Percentiles rank a stretch among this genome's conserved stretches.
Evolutionary conservation across 2,113 vertebrate species (phyloP).

Genomic region (Actinemys pallida): DNA sequence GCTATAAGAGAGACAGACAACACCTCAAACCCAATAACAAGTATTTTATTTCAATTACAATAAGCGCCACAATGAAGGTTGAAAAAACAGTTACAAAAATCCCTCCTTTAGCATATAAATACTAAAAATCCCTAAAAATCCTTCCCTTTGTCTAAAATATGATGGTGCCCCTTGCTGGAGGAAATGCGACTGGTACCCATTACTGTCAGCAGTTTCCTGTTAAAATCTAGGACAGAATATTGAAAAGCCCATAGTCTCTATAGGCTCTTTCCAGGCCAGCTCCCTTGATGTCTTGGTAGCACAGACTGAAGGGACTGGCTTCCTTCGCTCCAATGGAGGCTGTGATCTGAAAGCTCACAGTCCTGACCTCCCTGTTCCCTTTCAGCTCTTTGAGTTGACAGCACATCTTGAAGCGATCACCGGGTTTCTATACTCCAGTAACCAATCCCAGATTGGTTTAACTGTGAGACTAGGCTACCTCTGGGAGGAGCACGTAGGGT

Average conservation of each 20-base stretch:
- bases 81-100: slow-evolving; percentile 74
- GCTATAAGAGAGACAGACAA: not conserved
- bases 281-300: not conserved
- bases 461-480: not conserved
- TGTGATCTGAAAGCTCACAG: accelerated
- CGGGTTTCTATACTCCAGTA: not conserved
- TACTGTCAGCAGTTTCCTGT: slow-evolving; percentile 11
- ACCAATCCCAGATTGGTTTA: not conserved
- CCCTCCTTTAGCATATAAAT: slow-evolving; percentile 61
- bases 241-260: not conserved
- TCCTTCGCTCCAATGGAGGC: not conserved
- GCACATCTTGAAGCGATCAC: not conserved
- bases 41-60: slow-evolving; percentile 77
- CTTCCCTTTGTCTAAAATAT: slow-evolving; percentile 13
- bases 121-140: slow-evolving; percentile 6
- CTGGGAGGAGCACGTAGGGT: not conserved
- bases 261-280: not conserved
- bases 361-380: not conserved
- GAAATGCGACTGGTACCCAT: not conserved
- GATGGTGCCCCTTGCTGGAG: not conserved
- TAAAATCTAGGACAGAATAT: not conserved
- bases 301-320: accelerated
- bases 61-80: slow-evolving; percentile 41
- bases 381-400: not conserved
- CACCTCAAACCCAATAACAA: slow-evolving; percentile 55